Percentiles rank a stretch among this genome's conserved stretches.
These are phyloP conservation scores for Whitmania pigra DNA, from an alignment of 1,140 invertebrate genomes.

Conservation along the genomic window DNA sequence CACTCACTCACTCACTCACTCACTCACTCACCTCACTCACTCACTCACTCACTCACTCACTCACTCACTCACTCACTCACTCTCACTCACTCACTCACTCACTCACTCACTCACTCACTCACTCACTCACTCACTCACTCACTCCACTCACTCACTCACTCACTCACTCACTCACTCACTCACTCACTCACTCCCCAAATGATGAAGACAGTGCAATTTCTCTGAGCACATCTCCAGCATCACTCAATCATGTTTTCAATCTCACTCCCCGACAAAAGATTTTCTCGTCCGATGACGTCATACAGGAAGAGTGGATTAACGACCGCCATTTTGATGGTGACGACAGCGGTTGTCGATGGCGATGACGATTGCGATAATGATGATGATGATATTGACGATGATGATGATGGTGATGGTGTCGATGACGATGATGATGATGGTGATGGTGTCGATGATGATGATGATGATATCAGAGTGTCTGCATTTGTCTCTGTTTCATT, in stretches of 20 bases:
- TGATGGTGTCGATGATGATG: neutral
- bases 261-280: neutral
- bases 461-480: neutral
- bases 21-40: too few species aligned
- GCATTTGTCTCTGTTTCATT: neutral
- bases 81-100: constrained; percentile 14
- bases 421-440: neutral
- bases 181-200: neutral
- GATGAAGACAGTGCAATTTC: neutral
- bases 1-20: too few species aligned
- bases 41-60: constrained; percentile 15
- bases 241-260: neutral
- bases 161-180: constrained; percentile 6
- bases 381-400: neutral
- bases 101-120: constrained; percentile 14
- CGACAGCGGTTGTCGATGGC: neutral
- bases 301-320: neutral
- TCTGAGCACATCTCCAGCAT: constrained; percentile 1
- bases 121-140: constrained; percentile 1
- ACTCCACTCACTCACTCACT: too few species aligned
- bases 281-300: neutral
- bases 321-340: neutral
- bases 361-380: neutral
- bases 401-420: neutral
- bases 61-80: too few species aligned